Base-by-base conservation (phyloP, 2,113 vertebrate species). In the Gopherus flavomarginatus region DNA sequence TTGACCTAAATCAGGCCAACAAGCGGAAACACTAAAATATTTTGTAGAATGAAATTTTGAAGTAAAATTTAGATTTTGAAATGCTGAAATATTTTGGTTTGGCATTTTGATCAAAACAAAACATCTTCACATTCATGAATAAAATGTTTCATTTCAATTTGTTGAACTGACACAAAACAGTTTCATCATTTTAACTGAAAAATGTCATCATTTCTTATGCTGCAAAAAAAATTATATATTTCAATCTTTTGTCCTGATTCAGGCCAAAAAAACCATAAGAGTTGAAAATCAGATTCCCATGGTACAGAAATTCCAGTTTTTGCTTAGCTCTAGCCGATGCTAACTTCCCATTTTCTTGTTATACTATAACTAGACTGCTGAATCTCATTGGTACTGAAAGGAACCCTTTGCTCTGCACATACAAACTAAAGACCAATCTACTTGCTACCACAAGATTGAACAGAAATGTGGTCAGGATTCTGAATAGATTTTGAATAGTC, bases 71-170 rank as follows among this genome's bases (percentile, higher is more conserved):
- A 21, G 19, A 21, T 72, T 72, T 38, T n/a, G 69, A 42, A 72
- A 38, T n/a, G n/a, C n/a, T 75, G 38, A 75, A 75, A 75, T 35
- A 75, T 21, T 42, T 35, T 75, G 69, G 4, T 22, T 75, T 75
- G 38, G 69, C 69, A 75, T 42, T 42, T 92, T 2, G 1, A 65
- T 92, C 13, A 49, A 1, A 38, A 69, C 1, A 0, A 12, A 77
- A 57, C 57, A 49, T 26, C 79, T 79, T 50, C 22, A 16, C 42
- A 72, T 49, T 72, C 26, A 65, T 4, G 6, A 93, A 50, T 21
- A 44, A 75, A 42, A 75, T 11, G 21, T 42, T 75, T 14, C 0
- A 3, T 49, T 9, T 31, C 42, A 31, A 0, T 1, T 81, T 83
- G 27, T 35, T 72, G 54, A 62, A 2, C 82, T 95, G 10, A 1